Conservation (phyloP, 2,888 invertebrate genomes). For the Trissonchulus sp. region DNA sequence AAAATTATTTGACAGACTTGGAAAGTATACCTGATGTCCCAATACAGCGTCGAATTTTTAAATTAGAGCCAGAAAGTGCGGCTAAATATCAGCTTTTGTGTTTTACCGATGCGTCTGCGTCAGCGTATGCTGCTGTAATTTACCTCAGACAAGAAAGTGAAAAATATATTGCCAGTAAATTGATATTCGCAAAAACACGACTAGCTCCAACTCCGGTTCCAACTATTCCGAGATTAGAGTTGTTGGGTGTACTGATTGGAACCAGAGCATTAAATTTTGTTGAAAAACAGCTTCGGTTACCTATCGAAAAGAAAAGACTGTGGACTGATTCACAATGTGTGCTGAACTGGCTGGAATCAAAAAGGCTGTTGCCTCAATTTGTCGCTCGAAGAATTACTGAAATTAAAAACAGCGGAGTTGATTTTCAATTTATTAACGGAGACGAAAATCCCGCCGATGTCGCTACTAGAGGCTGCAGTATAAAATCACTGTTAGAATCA, state of each 20-base stretch:
- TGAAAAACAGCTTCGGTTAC: conserved; percentile 35
- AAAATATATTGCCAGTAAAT: neutral
- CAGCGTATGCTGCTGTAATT: conserved; percentile 37
- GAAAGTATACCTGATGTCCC: too few species aligned
- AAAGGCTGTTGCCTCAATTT: conserved; percentile 31
- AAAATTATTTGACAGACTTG: too few species aligned
- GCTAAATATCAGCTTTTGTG: conserved; percentile 30
- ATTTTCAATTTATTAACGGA: conserved; percentile 40
- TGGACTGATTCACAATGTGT: conserved; percentile 38
- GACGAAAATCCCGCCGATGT: conserved; percentile 45
- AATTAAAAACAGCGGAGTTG: conserved; percentile 36
- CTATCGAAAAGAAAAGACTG: conserved; percentile 26
- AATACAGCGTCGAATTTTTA: too few species aligned
- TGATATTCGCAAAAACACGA: conserved; percentile 35
- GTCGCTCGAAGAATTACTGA: conserved; percentile 39
- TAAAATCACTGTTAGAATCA: conserved; percentile 28
- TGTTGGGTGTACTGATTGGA: too few species aligned
- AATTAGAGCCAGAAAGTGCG: too few species aligned
- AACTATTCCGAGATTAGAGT: conserved; percentile 37
- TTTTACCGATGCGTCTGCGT: conserved; percentile 39
- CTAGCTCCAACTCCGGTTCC: conserved; percentile 39
- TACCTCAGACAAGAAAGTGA: conserved; percentile 32
- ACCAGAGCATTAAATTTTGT: conserved; percentile 31
- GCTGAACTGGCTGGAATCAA: too few species aligned
- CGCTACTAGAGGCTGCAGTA: conserved; percentile 38